These are phyloP conservation scores for Aplidium turbinatum DNA, from an alignment of 23 tunicate genomes.

Conservation along the genomic window DNA sequence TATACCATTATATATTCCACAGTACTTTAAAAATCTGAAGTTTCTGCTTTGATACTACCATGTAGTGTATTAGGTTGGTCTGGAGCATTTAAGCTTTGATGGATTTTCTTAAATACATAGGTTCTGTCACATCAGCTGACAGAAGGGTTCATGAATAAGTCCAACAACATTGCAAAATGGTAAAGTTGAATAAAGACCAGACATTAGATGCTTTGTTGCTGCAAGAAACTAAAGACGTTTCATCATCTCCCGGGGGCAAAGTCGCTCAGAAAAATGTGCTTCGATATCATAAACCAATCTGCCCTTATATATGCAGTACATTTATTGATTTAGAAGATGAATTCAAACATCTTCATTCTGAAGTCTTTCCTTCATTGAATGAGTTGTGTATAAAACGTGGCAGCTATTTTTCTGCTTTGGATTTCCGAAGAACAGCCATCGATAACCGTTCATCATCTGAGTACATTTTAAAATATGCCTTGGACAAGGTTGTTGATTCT, in stretches of 20 bases:
- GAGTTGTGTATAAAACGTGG: conserved; percentile 43
- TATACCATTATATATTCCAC: too few species aligned
- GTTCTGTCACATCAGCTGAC: too few species aligned
- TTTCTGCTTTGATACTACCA: too few species aligned
- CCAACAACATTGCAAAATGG: too few species aligned
- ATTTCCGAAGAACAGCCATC: conserved; percentile 51
- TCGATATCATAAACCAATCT: conserved; percentile 22
- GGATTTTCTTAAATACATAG: too few species aligned
- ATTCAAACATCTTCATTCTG: conserved; percentile 56
- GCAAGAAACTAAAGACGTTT: neutral
- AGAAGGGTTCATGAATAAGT: too few species aligned
- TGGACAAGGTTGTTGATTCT: conserved; percentile 53
- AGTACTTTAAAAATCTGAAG: too few species aligned
- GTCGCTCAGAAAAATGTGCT: too few species aligned
- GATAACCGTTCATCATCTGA: conserved; percentile 68
- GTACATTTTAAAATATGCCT: conserved; percentile 45
- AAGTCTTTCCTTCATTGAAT: conserved; percentile 45
- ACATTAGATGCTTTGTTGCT: conserved; percentile 27
- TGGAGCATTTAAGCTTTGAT: too few species aligned
- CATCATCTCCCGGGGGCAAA: neutral
- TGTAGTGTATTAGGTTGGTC: too few species aligned
- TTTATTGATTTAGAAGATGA: conserved; percentile 86
- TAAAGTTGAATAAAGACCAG: conserved; percentile 19
- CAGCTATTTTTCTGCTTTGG: conserved; percentile 48
- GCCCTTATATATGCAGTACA: conserved; percentile 75